phyloP scores from a whole-genome alignment of 2,113 vertebrate species.

The Craseonycteris thonglongyai region DNA sequence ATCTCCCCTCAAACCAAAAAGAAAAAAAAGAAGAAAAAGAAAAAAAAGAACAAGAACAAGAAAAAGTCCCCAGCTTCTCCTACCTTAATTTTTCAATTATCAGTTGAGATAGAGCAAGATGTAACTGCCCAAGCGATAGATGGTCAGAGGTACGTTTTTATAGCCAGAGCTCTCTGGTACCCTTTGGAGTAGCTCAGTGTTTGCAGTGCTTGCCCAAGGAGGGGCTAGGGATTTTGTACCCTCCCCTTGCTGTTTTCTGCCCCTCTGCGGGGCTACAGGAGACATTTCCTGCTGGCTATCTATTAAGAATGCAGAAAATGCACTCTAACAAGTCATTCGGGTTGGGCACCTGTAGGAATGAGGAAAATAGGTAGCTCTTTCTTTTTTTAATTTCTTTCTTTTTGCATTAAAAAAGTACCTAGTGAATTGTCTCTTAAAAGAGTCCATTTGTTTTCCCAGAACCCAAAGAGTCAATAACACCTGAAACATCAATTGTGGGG shows the following conservation, averaged over 20 bases:
- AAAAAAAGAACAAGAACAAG: no score
- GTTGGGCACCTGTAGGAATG: conserved; percentile 83
- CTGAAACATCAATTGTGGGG: neutral
- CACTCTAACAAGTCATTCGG: conserved; percentile 82
- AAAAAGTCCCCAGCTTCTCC: conserved; percentile 40
- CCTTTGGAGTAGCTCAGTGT: neutral
- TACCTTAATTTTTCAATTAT: conserved; percentile 72
- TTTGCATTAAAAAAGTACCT: conserved; percentile 51
- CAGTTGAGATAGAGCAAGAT: neutral
- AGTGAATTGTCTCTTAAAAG: conserved; percentile 49
- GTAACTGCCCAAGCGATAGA: neutral
- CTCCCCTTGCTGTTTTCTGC: conserved; percentile 69
- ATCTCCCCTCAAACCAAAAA: neutral
- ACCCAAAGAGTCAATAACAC: conserved; percentile 40
- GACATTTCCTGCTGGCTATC: conserved; percentile 82
- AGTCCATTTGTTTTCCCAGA: conserved; percentile 32
- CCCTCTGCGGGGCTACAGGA: conserved; percentile 69
- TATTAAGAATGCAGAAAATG: conserved; percentile 86
- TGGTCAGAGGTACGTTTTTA: neutral
- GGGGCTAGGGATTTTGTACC: conserved; percentile 40
- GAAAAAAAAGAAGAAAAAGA: no score
- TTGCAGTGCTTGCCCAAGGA: neutral
- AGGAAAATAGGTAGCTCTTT: conserved; percentile 75
- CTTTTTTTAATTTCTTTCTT: conserved; percentile 42
- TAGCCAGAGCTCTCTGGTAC: neutral